Base-by-base conservation (phyloP, 2,797 vertebrate genomes). In the Chaetophractus vellerosus region DNA sequence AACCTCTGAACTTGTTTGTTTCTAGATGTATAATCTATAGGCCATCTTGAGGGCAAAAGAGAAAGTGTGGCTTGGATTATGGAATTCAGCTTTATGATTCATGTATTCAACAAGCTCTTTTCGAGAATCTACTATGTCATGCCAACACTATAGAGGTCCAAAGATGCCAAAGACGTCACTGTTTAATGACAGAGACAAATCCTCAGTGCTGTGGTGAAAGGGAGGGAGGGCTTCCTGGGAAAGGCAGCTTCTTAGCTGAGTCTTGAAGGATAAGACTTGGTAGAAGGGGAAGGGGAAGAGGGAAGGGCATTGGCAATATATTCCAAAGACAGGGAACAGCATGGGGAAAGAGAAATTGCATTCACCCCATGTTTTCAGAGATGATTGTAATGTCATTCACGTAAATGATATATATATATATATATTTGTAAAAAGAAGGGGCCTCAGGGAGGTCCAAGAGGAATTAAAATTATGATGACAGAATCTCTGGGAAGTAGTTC, bases 21-120 rank as follows among this genome's bases (percentile, higher is more conserved):
- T 82, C 71, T 63, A 55, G 33, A 86, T 52, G 18, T 23, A 0
- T 52, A 18, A 75, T 78, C 68, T 85, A 9, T 26, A 59, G 26
- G 50, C 57, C 59, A 5, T n/a, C 31, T 48, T 85, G 66, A 31
- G 33, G 89, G 71, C 0, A 0, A 48, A 63, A 78, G 57, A 78
- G 52, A 81, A 94, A 89, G 66, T 45, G 31, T 23, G 83, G 18
- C 64, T 89, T 75, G 36, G 83, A 72, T 75, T 45, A 48, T 61
- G 50, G 59, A 90, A 82, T 88, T 68, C 26, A 48, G 41, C 52
- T 94, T 93, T 31, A 55, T 50, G 72, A 75, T 79, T 92, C 69
- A 64, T 95, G 81, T 59, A 26, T 74, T 90, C n/a, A 31, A 61
- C 38, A 72, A 74, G 45, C 24, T 79, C 9, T 74, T 90, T 63